Evolutionary conservation across 2,113 vertebrate species (phyloP).

Genomic region (Equus przewalskii): DNA sequence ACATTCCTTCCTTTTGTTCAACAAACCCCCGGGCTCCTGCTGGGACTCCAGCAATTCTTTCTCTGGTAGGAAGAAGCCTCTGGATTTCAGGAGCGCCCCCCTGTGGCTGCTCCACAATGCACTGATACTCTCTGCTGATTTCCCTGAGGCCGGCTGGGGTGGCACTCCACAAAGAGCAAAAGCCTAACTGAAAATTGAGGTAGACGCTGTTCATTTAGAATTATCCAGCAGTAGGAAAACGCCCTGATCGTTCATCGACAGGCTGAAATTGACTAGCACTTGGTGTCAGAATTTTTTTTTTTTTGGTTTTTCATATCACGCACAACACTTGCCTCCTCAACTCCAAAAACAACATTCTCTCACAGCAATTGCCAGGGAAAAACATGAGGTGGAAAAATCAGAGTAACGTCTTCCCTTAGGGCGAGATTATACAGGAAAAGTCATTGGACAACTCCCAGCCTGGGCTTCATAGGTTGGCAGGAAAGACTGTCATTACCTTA

Average conservation of each 20-base stretch:
- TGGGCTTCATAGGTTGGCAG: slow-evolving; percentile 41
- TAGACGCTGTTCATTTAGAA: neutral
- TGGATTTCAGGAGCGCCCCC: neutral
- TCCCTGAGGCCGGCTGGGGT: neutral
- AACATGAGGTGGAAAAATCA: slow-evolving; percentile 76
- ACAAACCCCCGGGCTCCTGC: neutral
- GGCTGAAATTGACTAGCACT: slow-evolving; percentile 42
- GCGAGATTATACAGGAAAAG: slow-evolving; percentile 73
- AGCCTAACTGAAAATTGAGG: neutral
- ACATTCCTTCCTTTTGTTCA: slow-evolving; percentile 36
- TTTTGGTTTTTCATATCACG: slow-evolving; percentile 46
- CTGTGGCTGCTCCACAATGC: neutral
- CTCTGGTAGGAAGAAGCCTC: neutral
- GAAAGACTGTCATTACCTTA: slow-evolving; percentile 58
- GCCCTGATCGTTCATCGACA: neutral
- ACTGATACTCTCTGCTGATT: neutral
- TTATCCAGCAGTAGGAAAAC: neutral
- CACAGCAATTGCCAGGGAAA: slow-evolving; percentile 60
- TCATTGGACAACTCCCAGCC: slow-evolving; percentile 52
- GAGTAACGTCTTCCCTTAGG: slow-evolving; percentile 71
- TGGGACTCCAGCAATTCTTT: neutral
- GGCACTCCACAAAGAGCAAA: neutral
- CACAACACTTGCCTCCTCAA: slow-evolving; percentile 23
- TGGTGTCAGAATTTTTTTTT: neutral
- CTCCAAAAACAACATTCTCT: slow-evolving; percentile 75